These are phyloP conservation scores for Synergus gifuensis DNA, from an alignment of 2,888 invertebrate species.

Conservation along the genomic window DNA sequence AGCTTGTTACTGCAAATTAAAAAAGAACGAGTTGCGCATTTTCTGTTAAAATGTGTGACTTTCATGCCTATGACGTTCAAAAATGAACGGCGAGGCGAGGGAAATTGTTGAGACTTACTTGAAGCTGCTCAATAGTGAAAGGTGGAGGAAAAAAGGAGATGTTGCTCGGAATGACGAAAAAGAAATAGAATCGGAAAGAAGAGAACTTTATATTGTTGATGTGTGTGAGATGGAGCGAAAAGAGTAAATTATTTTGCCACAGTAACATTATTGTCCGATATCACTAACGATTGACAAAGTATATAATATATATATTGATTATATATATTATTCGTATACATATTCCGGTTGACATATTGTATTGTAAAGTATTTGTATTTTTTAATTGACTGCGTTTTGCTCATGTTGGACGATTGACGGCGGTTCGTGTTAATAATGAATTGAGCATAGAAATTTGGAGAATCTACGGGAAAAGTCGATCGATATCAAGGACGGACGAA, in stretches of 20 bases:
- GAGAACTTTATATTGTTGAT: constrained; percentile 43
- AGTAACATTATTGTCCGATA: constrained; percentile 41
- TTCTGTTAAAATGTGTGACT: constrained; percentile 36
- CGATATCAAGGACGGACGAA: not conserved
- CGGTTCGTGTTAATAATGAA: constrained; percentile 41
- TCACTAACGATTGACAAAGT: constrained; percentile 40
- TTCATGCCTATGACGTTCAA: constrained; percentile 49
- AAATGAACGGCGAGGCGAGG: constrained; percentile 22
- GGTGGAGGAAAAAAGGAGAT: constrained; percentile 22
- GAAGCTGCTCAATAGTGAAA: constrained; percentile 40
- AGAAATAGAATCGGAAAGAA: constrained; percentile 2
- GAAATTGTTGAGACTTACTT: constrained; percentile 34
- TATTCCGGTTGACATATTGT: constrained; percentile 50
- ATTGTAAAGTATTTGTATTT: constrained; percentile 70
- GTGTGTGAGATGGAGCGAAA: constrained; percentile 40
- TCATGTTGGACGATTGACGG: constrained; percentile 64
- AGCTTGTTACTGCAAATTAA: constrained; percentile 26
- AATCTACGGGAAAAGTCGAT: constrained; percentile 1
- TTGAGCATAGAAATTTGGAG: constrained; percentile 32
- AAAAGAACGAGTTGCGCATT: constrained; percentile 15
- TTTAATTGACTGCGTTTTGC: constrained; percentile 71
- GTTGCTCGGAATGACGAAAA: constrained; percentile 37
- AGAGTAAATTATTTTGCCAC: constrained; percentile 43
- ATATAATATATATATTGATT: constrained; percentile 56
- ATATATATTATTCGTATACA: constrained; percentile 49